phyloP scores from a whole-genome alignment of 53 echinoderm and acorn worm species.

The Glandiceps talaboti region DNA sequence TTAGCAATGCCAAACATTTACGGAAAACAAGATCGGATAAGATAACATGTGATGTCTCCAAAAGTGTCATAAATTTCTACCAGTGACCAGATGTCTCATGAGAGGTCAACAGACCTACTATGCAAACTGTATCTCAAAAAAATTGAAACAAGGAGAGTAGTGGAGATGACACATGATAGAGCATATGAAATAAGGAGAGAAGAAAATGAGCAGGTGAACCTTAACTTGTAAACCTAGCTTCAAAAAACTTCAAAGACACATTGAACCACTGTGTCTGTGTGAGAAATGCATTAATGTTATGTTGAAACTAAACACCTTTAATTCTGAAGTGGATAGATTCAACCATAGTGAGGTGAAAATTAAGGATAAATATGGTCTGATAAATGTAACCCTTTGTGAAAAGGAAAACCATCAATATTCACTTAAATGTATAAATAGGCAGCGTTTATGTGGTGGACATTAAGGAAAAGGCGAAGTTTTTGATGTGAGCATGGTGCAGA shows the following conservation, averaged over 20 bases:
- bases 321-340: not conserved
- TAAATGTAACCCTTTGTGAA: constrained; percentile 20
- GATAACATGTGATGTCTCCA: not conserved
- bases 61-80: not conserved
- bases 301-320: constrained; percentile 18
- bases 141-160: not conserved
- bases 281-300: constrained; percentile 23
- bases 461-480: not conserved
- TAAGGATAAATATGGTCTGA: constrained; percentile 14
- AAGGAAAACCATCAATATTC: constrained; percentile 11
- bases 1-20: too few species aligned
- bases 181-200: not conserved
- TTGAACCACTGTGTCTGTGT: constrained; percentile 21
- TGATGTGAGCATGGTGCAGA: constrained; percentile 1
- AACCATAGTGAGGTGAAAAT: constrained; percentile 11
- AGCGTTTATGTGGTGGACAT: constrained; percentile 22
- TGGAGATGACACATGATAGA: not conserved
- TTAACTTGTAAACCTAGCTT: not conserved
- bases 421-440: constrained; percentile 18
- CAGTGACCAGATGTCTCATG: not conserved
- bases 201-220: not conserved
- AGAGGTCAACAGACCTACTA: not conserved
- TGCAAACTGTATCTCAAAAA: not conserved
- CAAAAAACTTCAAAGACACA: constrained; percentile 1
- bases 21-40: not conserved